These are phyloP conservation scores for Parthenolecanium corni DNA, from an alignment of 2,888 invertebrate species.

Conservation along the genomic window DNA sequence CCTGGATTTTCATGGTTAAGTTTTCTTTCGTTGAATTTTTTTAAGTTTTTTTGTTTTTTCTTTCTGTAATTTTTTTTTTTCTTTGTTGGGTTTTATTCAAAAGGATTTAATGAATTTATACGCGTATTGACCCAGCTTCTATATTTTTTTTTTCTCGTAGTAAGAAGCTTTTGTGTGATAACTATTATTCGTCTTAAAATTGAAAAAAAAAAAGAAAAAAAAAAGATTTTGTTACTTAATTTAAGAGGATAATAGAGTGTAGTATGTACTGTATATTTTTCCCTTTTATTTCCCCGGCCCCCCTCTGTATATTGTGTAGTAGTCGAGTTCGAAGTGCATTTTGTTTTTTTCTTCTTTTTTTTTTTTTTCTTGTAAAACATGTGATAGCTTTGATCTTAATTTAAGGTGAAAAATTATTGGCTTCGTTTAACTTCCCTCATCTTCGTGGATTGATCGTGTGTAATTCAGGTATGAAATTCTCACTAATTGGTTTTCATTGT, in stretches of 20 bases:
- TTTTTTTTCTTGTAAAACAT: background rate
- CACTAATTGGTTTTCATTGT: too few relatives aligned
- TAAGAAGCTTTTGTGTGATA: conserved; percentile 27
- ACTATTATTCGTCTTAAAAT: conserved; percentile 19
- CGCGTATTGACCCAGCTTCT: conserved; percentile 20
- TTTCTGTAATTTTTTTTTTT: background rate
- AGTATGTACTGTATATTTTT: conserved; percentile 3
- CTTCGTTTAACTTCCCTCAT: too few relatives aligned
- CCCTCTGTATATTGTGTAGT: too few relatives aligned
- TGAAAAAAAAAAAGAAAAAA: conserved; percentile 14
- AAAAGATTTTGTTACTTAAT: conserved; percentile 27
- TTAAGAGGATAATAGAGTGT: conserved; percentile 14
- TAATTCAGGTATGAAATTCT: too few relatives aligned
- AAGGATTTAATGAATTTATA: too few relatives aligned
- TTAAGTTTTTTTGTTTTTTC: conserved; percentile 5
- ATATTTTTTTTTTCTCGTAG: conserved; percentile 10
- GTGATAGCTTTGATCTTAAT: too few relatives aligned
- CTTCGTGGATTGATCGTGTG: too few relatives aligned
- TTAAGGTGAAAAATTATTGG: too few relatives aligned
- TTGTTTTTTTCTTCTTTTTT: background rate
- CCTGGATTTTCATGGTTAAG: conserved; percentile 21
- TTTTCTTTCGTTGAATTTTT: background rate
- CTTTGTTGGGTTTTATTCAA: too few relatives aligned
- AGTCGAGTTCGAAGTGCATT: too few relatives aligned
- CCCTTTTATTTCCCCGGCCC: background rate